These are phyloP conservation scores for Solea solea DNA, from an alignment of 2,113 vertebrate species.

Conservation along the genomic window DNA sequence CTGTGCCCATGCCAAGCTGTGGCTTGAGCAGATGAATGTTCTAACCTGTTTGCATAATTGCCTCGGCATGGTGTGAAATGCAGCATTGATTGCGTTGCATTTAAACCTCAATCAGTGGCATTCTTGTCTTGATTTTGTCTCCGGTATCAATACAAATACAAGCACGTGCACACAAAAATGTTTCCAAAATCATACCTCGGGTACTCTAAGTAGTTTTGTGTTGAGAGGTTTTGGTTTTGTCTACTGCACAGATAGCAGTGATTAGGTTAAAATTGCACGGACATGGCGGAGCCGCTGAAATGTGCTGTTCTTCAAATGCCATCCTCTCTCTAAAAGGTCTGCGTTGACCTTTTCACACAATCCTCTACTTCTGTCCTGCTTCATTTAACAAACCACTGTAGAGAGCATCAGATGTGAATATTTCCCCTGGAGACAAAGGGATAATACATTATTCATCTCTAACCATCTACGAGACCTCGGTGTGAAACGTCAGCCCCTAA, in stretches of 20 bases:
- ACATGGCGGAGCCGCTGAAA: conserved; percentile 19
- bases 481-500: conserved; percentile 63
- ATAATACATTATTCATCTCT: conserved; percentile 69
- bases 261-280: conserved; percentile 12
- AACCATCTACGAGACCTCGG: conserved; percentile 66
- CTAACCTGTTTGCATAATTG: conserved; percentile 55
- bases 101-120: conserved; percentile 56
- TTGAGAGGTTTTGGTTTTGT: background rate
- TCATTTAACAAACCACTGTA: conserved; percentile 72
- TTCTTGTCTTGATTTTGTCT: conserved; percentile 39
- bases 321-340: conserved; percentile 51
- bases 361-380: conserved; percentile 54
- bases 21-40: conserved; percentile 45
- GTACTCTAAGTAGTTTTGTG: background rate
- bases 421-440: conserved; percentile 48
- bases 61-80: conserved; percentile 40
- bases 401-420: conserved; percentile 67
- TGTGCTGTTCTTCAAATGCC: conserved; percentile 51
- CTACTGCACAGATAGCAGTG: background rate
- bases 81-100: conserved; percentile 55
- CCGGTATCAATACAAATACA: conserved; percentile 34
- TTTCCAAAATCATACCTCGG: conserved; percentile 13
- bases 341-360: conserved; percentile 71
- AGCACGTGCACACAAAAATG: conserved; percentile 1
- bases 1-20: conserved; percentile 18